Evolutionary conservation across 2,113 vertebrate species (phyloP).

Genomic region (Phalacrocorax aristotelis): DNA sequence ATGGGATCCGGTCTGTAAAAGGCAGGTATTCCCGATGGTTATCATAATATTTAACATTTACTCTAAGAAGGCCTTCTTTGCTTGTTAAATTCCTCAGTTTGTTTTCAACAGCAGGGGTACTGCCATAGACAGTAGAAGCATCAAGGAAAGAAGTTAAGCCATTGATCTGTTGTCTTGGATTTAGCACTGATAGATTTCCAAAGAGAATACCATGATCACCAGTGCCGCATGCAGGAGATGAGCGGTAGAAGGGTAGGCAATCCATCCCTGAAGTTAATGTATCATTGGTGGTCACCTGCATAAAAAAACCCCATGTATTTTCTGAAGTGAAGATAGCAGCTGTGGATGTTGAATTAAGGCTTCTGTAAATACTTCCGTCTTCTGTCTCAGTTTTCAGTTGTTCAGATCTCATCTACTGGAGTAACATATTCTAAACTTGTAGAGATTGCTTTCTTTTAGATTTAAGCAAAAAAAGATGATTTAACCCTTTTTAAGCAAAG

Average conservation of each 20-base stretch:
- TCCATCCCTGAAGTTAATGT: background rate
- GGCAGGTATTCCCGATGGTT: slow-evolving; percentile 79
- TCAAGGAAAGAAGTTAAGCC: slow-evolving; percentile 89
- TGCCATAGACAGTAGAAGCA: slow-evolving; percentile 89
- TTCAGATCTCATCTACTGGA: background rate
- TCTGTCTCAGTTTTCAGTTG: background rate
- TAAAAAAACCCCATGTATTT: background rate
- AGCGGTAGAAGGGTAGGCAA: slow-evolving; percentile 90
- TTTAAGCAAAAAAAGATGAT: background rate
- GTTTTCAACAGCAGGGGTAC: slow-evolving; percentile 64
- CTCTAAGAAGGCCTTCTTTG: slow-evolving; percentile 79
- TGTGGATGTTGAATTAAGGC: background rate
- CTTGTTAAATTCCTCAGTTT: slow-evolving; percentile 81
- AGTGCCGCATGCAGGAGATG: slow-evolving; percentile 76
- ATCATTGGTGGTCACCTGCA: slow-evolving; percentile 75
- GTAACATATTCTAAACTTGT: background rate
- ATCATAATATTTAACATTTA: slow-evolving; percentile 77
- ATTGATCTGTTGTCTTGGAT: slow-evolving; percentile 88
- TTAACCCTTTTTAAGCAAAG: background rate
- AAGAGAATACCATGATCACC: background rate
- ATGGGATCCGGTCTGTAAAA: slow-evolving; percentile 67
- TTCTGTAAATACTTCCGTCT: background rate
- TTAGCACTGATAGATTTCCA: slow-evolving; percentile 47
- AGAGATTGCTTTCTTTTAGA: background rate
- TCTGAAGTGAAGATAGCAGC: background rate